Evolutionary conservation across 2,888 invertebrate species (phyloP).

Genomic region (Polymixis flavicincta): DNA sequence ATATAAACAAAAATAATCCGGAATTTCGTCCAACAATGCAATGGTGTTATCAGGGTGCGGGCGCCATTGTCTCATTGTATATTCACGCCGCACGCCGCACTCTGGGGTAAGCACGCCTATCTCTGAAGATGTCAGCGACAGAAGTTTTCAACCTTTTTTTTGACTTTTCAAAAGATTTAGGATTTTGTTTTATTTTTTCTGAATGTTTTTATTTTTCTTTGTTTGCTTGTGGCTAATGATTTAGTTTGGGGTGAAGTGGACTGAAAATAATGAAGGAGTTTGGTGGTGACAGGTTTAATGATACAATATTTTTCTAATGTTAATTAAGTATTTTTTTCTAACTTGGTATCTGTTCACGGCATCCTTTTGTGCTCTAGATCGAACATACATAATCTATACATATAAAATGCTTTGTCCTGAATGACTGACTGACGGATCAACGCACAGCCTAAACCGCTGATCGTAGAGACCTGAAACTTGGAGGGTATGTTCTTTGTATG

Average conservation of each 20-base stretch:
- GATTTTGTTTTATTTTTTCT: conserved; percentile 24
- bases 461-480: too few species aligned
- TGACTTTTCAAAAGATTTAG: conserved; percentile 61
- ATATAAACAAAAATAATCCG: conserved; percentile 57
- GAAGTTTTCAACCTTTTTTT: conserved; percentile 58
- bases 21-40: conserved; percentile 60
- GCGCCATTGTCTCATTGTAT: conserved; percentile 65
- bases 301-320: conserved; percentile 15
- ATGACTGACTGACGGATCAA: too few species aligned
- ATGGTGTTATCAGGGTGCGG: conserved; percentile 65
- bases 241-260: conserved; percentile 37
- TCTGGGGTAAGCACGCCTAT: conserved; percentile 63
- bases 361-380: not conserved
- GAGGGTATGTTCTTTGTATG: too few species aligned
- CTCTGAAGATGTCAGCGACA: conserved; percentile 64
- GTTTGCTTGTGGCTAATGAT: conserved; percentile 59
- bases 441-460: too few species aligned
- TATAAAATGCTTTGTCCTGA: too few species aligned
- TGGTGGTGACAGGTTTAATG: conserved; percentile 44
- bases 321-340: not conserved
- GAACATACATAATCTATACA: not conserved
- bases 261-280: conserved; percentile 39
- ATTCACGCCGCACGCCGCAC: conserved; percentile 60
- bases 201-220: conserved; percentile 44
- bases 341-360: not conserved